phyloP scores from a whole-genome alignment of 2,113 vertebrate genomes.

The Odontophorus gujanensis region DNA sequence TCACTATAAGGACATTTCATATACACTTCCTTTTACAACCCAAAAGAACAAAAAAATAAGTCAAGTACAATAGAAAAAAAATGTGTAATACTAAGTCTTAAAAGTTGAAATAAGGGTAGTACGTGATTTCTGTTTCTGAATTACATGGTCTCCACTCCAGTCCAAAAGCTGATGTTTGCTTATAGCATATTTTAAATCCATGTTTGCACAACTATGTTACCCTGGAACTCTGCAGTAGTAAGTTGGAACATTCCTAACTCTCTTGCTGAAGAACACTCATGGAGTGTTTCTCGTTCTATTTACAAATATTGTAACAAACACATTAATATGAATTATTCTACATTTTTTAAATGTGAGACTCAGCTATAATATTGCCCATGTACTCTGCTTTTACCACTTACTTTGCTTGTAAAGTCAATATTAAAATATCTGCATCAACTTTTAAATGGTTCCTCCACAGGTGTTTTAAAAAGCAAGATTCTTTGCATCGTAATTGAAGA shows the following conservation, averaged over 20 bases:
- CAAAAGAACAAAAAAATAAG: constrained; percentile 5
- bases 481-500: constrained; percentile 27
- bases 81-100: neutral
- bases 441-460: constrained; percentile 5
- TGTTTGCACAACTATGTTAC: neutral
- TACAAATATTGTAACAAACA: neutral
- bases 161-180: neutral
- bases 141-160: neutral
- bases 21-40: neutral
- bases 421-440: neutral
- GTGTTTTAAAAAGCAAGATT: constrained; percentile 10
- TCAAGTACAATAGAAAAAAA: neutral
- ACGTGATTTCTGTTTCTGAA: neutral
- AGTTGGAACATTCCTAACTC: neutral
- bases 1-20: neutral
- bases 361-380: neutral
- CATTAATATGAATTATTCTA: neutral
- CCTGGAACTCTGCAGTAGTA: neutral
- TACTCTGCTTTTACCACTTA: neutral
- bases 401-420: neutral
- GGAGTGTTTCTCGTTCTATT: neutral
- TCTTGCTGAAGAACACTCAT: neutral
- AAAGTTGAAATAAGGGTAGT: neutral
- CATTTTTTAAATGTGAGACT: neutral
- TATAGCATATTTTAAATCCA: neutral